phyloP scores from a whole-genome alignment of 2,113 vertebrate species.

The Nansenia antarctica region DNA sequence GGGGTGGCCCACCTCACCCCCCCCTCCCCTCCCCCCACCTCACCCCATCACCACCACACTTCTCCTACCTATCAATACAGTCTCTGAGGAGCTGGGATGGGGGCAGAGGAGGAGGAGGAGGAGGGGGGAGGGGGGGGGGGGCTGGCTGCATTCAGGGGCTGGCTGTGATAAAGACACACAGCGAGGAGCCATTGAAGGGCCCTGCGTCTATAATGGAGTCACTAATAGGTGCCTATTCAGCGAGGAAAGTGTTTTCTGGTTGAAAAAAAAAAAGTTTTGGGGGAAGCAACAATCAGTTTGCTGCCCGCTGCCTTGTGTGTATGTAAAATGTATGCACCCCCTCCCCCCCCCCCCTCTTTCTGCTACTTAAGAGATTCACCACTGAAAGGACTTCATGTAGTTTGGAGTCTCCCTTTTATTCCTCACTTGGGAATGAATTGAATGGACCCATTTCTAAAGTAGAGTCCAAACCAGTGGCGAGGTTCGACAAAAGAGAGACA shows the following conservation, averaged over 20 bases:
- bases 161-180: conserved; percentile 78
- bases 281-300: conserved; percentile 78
- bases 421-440: conserved; percentile 67
- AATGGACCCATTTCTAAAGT: conserved; percentile 66
- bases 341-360: conserved; percentile 37
- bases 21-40: conserved; percentile 39
- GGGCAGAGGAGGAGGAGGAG: conserved; percentile 41
- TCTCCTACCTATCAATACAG: conserved; percentile 66
- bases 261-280: conserved; percentile 69
- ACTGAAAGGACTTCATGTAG: conserved; percentile 71
- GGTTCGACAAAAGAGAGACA: conserved; percentile 23
- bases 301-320: conserved; percentile 72
- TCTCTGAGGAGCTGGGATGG: conserved; percentile 54
- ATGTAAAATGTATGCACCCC: conserved; percentile 77
- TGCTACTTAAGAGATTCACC: conserved; percentile 65
- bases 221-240: conserved; percentile 84
- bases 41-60: conserved; percentile 41
- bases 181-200: conserved; percentile 78
- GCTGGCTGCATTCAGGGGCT: conserved; percentile 63
- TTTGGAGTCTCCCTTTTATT: conserved; percentile 75
- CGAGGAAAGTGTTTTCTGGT: conserved; percentile 78
- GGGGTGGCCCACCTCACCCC: conserved; percentile 31
- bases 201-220: conserved; percentile 78
- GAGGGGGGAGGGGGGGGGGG: conserved; percentile 37
- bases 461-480: conserved; percentile 48